phyloP scores from a whole-genome alignment of 1,140 invertebrate genomes.

The Tetragnatha versicolor region DNA sequence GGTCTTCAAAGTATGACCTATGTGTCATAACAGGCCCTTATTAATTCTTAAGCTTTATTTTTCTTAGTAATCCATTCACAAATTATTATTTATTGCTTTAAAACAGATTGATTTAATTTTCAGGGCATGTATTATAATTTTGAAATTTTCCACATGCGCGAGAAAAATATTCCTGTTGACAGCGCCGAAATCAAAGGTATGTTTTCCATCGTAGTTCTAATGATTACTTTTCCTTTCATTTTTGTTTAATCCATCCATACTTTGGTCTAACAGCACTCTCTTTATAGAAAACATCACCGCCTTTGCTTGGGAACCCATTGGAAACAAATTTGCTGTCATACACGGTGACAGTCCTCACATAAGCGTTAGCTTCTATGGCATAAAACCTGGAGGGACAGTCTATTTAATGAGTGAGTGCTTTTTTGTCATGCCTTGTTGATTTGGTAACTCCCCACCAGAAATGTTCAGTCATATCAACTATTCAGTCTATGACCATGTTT shows the following conservation, averaged over 20 bases:
- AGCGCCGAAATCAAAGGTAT: constrained; percentile 85
- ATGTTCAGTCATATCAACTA: too few species aligned
- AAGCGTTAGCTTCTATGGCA: constrained; percentile 92
- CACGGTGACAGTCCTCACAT: constrained; percentile 86
- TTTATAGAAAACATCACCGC: constrained; percentile 77
- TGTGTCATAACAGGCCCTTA: too few species aligned
- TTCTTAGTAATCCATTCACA: too few species aligned
- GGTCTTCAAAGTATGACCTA: too few species aligned
- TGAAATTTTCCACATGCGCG: constrained; percentile 98
- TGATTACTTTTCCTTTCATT: background rate
- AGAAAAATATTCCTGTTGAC: constrained; percentile 98
- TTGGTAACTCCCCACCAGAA: too few species aligned
- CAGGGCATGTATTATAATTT: constrained; percentile 98
- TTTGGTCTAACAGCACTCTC: background rate
- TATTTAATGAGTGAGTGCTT: constrained; percentile 76
- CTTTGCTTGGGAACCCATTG: constrained; percentile 98
- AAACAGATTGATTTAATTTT: constrained; percentile 61
- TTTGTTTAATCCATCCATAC: background rate
- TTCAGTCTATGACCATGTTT: too few species aligned
- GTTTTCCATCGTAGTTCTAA: background rate
- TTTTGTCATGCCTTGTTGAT: background rate
- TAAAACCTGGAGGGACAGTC: constrained; percentile 85
- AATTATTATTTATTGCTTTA: constrained; percentile 7
- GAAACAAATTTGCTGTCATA: constrained; percentile 94
- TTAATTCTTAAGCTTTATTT: too few species aligned